phyloP scores from a whole-genome alignment of 2,888 invertebrate species.

The Sminthurinus aureus region DNA sequence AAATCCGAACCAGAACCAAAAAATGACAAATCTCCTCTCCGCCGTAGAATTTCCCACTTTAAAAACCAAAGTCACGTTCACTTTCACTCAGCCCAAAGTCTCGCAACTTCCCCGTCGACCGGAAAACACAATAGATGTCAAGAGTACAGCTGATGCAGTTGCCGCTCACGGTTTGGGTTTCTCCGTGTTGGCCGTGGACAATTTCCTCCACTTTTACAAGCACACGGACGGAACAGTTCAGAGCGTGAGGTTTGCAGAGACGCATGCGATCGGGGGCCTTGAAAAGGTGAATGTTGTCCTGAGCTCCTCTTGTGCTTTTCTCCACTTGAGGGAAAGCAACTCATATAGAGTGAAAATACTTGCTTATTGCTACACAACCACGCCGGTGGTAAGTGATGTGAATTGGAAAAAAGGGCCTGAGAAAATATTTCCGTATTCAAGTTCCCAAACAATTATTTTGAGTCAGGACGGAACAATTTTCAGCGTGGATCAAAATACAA shows the following conservation, averaged over 20 bases:
- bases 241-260: background rate
- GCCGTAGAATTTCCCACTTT: background rate
- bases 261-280: background rate
- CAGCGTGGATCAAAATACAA: no score
- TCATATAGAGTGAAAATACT: background rate
- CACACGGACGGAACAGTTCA: background rate
- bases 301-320: background rate
- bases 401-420: no score
- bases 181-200: background rate
- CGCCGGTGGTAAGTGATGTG: background rate
- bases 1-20: background rate
- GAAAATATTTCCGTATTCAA: no score
- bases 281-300: no score
- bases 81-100: background rate
- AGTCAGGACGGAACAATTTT: no score
- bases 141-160: background rate
- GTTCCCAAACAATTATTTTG: no score
- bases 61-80: background rate
- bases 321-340: background rate
- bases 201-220: background rate
- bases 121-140: background rate
- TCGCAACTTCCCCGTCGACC: background rate
- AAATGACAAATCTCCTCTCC: background rate
- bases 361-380: background rate
- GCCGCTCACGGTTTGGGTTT: background rate